Evolutionary conservation across 2,797 vertebrate species (phyloP).

Genomic region (Trichosurus vulpecula): DNA sequence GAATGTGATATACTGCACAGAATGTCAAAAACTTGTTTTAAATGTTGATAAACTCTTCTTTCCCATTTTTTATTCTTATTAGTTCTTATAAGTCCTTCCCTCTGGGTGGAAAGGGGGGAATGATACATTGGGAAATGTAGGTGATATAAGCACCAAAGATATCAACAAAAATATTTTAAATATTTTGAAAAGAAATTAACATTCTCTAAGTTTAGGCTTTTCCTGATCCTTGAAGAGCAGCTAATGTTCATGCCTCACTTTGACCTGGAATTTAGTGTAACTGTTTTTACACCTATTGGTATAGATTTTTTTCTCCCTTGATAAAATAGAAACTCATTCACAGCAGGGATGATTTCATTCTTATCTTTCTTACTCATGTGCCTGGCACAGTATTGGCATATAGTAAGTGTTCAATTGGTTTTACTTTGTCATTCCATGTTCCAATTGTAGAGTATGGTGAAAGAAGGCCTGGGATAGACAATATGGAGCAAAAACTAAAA

Average conservation of each 20-base stretch:
- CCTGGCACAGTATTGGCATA: neutral
- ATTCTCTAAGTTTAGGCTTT: neutral
- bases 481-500: neutral
- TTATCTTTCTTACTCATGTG: neutral
- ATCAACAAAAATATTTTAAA: neutral
- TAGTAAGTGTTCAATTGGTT: neutral
- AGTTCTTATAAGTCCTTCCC: no score
- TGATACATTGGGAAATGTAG: neutral
- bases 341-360: neutral
- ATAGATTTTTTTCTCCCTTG: neutral
- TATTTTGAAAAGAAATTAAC: neutral
- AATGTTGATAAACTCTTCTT: neutral
- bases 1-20: neutral
- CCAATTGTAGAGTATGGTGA: neutral
- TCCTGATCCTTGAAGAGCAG: neutral
- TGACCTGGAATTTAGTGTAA: neutral
- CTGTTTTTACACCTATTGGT: neutral
- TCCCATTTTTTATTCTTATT: neutral
- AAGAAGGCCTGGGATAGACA: neutral
- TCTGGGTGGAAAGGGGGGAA: fast-evolving
- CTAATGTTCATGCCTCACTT: neutral
- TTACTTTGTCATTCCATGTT: neutral
- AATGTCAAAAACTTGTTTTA: no score
- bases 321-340: neutral
- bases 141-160: neutral